Percentiles rank a stretch among this genome's conserved stretches.
Conservation (phyloP, 2,888 invertebrate genomes). For the Sphinx pinastri region DNA sequence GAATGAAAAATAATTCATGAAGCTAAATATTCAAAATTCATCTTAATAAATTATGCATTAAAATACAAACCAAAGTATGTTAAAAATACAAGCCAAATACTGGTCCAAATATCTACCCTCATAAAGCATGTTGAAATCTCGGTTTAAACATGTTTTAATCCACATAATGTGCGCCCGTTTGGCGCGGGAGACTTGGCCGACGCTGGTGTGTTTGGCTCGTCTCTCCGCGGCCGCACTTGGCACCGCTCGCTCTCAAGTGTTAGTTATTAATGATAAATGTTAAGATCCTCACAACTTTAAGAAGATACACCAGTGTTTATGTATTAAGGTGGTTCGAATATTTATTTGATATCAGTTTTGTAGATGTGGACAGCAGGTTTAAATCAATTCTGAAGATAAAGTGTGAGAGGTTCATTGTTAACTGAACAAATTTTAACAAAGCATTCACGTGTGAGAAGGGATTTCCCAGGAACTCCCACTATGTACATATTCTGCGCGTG, state of each 20-base stretch:
- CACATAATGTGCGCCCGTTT: slow-evolving; percentile 6
- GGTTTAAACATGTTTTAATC: slow-evolving; percentile 21
- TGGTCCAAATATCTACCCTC: background rate
- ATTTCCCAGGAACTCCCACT: too few relatives aligned
- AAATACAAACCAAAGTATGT: too few relatives aligned
- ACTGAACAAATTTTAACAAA: too few relatives aligned
- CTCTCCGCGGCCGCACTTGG: background rate
- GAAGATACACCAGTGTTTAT: background rate
- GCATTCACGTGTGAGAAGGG: too few relatives aligned
- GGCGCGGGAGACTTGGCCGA: background rate
- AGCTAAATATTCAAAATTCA: too few relatives aligned
- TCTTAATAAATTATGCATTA: too few relatives aligned
- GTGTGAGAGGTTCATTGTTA: too few relatives aligned
- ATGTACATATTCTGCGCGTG: too few relatives aligned
- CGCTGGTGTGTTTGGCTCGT: background rate
- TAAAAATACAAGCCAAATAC: background rate
- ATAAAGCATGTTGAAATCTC: slow-evolving; percentile 17
- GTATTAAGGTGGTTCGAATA: too few relatives aligned
- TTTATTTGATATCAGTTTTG: background rate
- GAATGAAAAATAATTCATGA: too few relatives aligned
- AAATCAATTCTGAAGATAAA: too few relatives aligned
- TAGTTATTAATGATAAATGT: slow-evolving; percentile 12
- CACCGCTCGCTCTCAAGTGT: background rate
- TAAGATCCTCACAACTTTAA: background rate
- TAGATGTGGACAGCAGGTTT: too few relatives aligned